Evolutionary conservation across 1,140 invertebrate species (phyloP), one percentile per base, ranked within the genome.

Genomic region (Drosophila novamexicana): DNA sequence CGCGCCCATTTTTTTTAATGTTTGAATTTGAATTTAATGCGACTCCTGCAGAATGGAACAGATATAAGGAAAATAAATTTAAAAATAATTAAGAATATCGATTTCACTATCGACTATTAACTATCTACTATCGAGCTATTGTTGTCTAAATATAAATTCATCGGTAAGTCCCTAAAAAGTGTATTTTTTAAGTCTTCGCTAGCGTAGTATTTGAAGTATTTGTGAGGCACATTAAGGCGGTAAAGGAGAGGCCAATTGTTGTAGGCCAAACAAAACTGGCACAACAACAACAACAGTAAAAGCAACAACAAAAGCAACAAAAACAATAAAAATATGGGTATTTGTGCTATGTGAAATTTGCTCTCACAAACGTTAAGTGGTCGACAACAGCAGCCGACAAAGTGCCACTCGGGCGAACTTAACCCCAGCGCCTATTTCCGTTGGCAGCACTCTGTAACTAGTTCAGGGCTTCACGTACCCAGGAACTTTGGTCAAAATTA

Each of bases 271-370:
- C 75, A 81, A 79, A 88, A 88, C 67, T 79, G 85, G 84, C 68
- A 77, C 81, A 80, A 73, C 56, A 83, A 49, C 53, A 52, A 52
- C 8, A 65, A 49, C 56, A 62, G 40, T 6, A 75, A 32, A 10
- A 73, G 47, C 70, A 75, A 37, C 53, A 67, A 36, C 39, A 34
- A 39, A 14, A 42, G 8, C 39, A 66, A 57, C 34, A 58, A 52
- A 45, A 74, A 66, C 63, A 78, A 68, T 39, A 58, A 52, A 70
- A 75, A 77, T 62, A 57, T 66, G 75, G 77, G 81, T 76, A 82
- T 86, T 88, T 86, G 72, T 86, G 79, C 76, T 79, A 79, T 86
- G 77, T 83, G 81, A 82, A 86, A 83, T 83, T 88, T 79, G 68
- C 83, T 79, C 72, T 79, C 75, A 74, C 64, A 88, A 79, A 88